A percentile compares a stretch with the other conserved stretches of the same genome.
Conservation (phyloP, 2,797 vertebrate genomes). For the Pseudotriccus pelzelni region DNA sequence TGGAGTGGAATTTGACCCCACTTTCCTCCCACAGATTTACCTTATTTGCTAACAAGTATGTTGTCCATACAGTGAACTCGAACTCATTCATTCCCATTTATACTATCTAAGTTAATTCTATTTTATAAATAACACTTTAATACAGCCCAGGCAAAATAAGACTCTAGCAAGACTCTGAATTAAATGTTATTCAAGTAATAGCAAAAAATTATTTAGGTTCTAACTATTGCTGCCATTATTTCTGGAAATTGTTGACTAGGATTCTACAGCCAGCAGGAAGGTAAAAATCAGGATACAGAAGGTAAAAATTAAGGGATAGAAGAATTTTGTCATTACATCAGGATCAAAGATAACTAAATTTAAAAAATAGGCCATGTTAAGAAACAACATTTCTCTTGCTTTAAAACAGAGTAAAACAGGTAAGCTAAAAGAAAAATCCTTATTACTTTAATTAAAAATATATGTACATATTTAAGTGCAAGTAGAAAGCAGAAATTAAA, state of each 20-base stretch:
- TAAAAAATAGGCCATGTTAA: background rate
- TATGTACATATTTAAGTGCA: background rate
- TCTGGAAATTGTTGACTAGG: background rate
- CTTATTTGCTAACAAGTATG: background rate
- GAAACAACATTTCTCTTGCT: background rate
- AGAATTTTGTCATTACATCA: constrained; percentile 4
- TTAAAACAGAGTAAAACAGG: background rate
- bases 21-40: background rate
- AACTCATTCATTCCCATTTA: background rate
- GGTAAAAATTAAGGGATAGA: background rate
- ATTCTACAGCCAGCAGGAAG: background rate
- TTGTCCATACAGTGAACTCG: background rate
- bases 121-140: background rate
- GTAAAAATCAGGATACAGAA: background rate
- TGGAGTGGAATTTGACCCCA: background rate
- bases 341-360: background rate
- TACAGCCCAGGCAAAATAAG: background rate
- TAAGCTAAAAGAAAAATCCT: background rate
- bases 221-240: background rate
- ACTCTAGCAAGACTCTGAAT: background rate
- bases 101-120: background rate
- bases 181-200: background rate
- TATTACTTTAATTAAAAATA: constrained; percentile 44
- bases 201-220: background rate
- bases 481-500: constrained; percentile 9